Base-by-base conservation (phyloP, 2,797 vertebrate genomes). In the Enteromius fasciolatus region DNA sequence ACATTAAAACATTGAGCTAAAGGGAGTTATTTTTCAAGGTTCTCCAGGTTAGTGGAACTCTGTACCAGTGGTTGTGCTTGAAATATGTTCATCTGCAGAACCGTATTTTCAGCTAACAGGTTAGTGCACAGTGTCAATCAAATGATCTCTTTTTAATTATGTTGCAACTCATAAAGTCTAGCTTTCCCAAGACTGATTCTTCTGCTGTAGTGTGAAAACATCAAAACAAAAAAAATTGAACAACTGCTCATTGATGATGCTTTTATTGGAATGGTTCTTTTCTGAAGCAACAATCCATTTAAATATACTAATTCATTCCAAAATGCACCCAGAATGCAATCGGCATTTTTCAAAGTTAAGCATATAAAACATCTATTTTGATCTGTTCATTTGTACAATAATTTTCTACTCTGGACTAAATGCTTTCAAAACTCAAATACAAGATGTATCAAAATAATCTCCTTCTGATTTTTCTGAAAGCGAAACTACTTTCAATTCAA, bases 241-340 rank as follows among this genome's bases (percentile, higher is more conserved):
- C 57, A 50, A 20, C 31, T 36, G 8, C 28, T 39, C 41, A 28
- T 20, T 67, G 3, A 46, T 83, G 41, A 14, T 28, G 12, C 7
- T 73, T 95, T 95, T 93, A 94, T 94, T 95, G 93, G 94, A 95
- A 95, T 95, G 93, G 89, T 94, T 94, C 89, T 93, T 70, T 78
- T 72, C 28, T 78, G 68, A 88, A 86, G 76, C 81, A 15, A 74
- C 63, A 81, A 50, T 48, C 28, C 50, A 46, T 31, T 78, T 12
- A 72, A 81, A 68, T 59, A 20, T 44, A 54, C 79, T 78, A 80
- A 74, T 82, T 61, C 36, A 83, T 83, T 82, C 61, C 81, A 79
- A 68, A 88, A 80, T 76, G 41, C 78, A 81, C 74, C 64, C 59
- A 2, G 39, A 61, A 78, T 25, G 39, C 59, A 20, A 41, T 23